Evolutionary conservation across 1,140 invertebrate species (phyloP).

Genomic region (Vanessa tameamea): DNA sequence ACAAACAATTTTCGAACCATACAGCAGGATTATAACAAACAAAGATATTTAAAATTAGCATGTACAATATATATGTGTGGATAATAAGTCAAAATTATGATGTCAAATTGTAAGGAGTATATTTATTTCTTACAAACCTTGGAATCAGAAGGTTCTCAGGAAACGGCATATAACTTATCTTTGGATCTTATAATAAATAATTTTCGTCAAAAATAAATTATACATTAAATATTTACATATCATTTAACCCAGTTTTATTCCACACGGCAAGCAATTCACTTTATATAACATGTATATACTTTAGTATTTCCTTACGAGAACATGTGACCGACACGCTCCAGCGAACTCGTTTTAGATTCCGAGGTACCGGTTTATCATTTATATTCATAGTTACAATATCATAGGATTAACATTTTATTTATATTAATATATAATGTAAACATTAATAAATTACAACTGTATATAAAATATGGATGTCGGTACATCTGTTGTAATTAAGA

Average conservation of each 20-base stretch:
- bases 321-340: constrained; percentile 11
- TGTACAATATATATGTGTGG: too few species aligned
- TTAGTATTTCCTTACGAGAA: constrained; percentile 23
- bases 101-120: too few species aligned
- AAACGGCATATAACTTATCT: too few species aligned
- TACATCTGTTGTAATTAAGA: too few species aligned
- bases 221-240: not conserved
- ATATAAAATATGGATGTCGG: too few species aligned
- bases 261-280: not conserved
- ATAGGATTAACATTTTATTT: constrained; percentile 17
- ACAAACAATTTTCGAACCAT: too few species aligned
- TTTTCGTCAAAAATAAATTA: not conserved
- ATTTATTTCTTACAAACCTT: too few species aligned
- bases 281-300: not conserved
- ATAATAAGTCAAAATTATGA: too few species aligned
- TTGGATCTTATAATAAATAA: too few species aligned
- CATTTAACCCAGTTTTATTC: not conserved
- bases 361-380: constrained; percentile 20
- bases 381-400: constrained; percentile 18
- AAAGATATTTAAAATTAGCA: too few species aligned
- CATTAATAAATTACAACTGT: not conserved
- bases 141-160: too few species aligned
- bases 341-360: not conserved
- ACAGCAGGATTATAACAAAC: too few species aligned
- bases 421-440: not conserved